Conservation (phyloP, 2,113 vertebrate genomes). For the Telmatochromis sp. region DNA sequence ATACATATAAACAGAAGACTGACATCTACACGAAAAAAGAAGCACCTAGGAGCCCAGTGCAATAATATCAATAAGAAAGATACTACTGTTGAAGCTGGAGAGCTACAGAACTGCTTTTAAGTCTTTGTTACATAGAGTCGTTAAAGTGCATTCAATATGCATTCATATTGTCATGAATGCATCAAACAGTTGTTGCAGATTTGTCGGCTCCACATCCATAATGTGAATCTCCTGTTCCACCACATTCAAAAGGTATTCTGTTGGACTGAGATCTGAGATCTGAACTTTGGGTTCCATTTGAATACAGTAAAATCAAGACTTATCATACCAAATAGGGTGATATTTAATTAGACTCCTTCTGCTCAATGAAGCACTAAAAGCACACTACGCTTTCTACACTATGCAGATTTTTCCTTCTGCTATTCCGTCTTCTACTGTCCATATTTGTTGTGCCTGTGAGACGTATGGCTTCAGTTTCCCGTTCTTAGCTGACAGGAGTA, state of each 20-base stretch:
- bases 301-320: neutral
- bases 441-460: neutral
- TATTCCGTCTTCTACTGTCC: neutral
- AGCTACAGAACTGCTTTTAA: neutral
- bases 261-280: neutral
- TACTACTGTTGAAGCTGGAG: neutral
- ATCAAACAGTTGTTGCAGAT: neutral
- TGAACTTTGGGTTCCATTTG: neutral
- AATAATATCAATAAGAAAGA: neutral
- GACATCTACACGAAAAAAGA: neutral
- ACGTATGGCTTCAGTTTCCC: neutral
- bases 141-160: neutral
- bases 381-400: neutral
- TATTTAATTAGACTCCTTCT: neutral
- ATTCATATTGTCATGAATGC: neutral
- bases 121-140: neutral
- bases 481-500: neutral
- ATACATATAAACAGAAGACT: neutral
- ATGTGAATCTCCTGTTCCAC: neutral
- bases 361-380: neutral
- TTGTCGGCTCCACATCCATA: neutral
- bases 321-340: neutral
- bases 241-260: neutral
- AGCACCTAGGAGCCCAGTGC: neutral
- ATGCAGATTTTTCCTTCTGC: neutral